A percentile compares a stretch with the other conserved stretches of the same genome.
phyloP scores from a whole-genome alignment of 2,797 vertebrate genomes.

The Varecia variegata region DNA sequence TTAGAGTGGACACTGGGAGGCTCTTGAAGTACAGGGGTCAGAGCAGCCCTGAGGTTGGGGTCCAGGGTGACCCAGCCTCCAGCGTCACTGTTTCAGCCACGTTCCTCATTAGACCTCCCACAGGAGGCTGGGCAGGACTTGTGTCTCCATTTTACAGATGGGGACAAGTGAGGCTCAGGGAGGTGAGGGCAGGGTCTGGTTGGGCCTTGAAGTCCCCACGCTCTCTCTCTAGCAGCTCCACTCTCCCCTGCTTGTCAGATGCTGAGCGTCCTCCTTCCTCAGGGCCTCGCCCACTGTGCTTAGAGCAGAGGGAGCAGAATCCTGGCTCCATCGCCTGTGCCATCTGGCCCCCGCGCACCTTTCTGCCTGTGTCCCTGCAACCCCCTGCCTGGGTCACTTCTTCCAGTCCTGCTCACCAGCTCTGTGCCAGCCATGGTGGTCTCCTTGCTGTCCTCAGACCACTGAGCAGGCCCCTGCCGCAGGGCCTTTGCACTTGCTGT shows the following conservation, averaged over 20 bases:
- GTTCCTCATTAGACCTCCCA: rapidly evolving
- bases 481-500: constrained; percentile 10
- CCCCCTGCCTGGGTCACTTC: no score
- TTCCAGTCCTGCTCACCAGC: not conserved
- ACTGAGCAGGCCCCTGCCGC: not conserved
- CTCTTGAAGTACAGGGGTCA: not conserved
- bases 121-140: not conserved
- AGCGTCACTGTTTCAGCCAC: not conserved
- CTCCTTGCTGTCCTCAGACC: not conserved
- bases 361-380: no score
- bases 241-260: not conserved
- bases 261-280: not conserved
- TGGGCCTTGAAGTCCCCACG: not conserved
- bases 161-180: not conserved
- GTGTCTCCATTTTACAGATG: not conserved
- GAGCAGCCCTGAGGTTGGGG: not conserved
- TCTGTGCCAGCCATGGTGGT: not conserved
- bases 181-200: no score
- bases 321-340: rapidly evolving
- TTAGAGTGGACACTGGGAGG: not conserved
- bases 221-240: rapidly evolving
- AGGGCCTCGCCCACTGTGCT: not conserved
- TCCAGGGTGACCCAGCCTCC: not conserved
- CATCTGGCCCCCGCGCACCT: rapidly evolving
- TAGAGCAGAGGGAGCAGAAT: not conserved